Base-by-base conservation (phyloP, 2,888 invertebrate genomes). In the Linnaemya tessellans region DNA sequence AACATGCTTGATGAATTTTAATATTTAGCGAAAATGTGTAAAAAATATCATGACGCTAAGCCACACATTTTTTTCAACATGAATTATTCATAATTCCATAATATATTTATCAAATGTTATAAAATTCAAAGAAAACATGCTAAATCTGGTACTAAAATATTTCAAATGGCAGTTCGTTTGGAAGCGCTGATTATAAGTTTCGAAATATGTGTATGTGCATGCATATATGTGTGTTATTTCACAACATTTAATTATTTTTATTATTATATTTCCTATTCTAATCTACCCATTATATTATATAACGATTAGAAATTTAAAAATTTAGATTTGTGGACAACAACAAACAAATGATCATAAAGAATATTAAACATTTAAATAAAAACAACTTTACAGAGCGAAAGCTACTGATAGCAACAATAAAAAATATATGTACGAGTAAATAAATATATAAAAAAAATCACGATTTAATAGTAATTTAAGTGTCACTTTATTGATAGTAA, bases 401-500 rank as follows among this genome's bases (percentile, higher is more conserved):
- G 18, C 20, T 20, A 18, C 35, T 43, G 22, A 10, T 22, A 62
- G 54, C 8, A 64, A 56, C 15, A 68, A 78, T 7, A 73, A 54
- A 25, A 81, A 43, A 49, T 7, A 22, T 56, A 22, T 22, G n/a
- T 0, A 38, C n/a, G n/a, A n/a, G n/a, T n/a, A n/a, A n/a, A n/a
- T n/a, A n/a, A n/a, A n/a, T n/a, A 43, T 43, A 11, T 60, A 56
- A 30, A 86, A 86, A 82, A 87, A 86, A 86, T 84, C 74, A 64
- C 38, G 25, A 43, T 80, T 90, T 89, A 90, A 90, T 89, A 90
- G 88, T 90, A 89, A 89, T 92, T 91, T 91, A 89, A 91, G 90
- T 90, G 90, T 87, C 83, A 89, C 88, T 91, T 91, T 91, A 92
- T 92, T 90, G 90, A 89, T 89, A 91, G 89, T 91, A 88, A 91